phyloP scores from a whole-genome alignment of 2,888 invertebrate genomes.

The Cerastoderma edule region DNA sequence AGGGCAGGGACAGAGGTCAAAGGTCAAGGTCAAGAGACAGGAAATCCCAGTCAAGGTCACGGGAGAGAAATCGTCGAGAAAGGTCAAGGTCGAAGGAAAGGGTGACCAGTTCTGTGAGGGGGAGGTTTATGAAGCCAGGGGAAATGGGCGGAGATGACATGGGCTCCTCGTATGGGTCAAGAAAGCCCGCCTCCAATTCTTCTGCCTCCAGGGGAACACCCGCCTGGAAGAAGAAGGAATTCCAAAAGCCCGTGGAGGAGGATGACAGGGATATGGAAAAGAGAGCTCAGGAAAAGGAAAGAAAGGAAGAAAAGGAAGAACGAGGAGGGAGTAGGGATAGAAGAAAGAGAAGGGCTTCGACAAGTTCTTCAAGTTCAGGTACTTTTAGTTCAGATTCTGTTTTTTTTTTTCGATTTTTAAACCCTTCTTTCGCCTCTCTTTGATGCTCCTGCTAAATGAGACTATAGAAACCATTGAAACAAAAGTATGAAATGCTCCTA shows the following conservation, averaged over 20 bases:
- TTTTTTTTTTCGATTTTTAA: too few species aligned
- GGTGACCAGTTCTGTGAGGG: constrained; percentile 38
- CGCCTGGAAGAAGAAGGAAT: constrained; percentile 72
- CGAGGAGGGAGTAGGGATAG: background rate
- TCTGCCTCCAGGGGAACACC: constrained; percentile 39
- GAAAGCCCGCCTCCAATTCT: constrained; percentile 24
- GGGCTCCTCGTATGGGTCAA: constrained; percentile 6
- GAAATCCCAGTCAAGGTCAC: constrained; percentile 49
- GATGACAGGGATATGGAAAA: constrained; percentile 6
- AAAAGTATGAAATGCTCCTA: too few species aligned
- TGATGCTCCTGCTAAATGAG: too few species aligned
- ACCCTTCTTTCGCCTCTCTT: too few species aligned
- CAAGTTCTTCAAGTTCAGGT: constrained; percentile 50
- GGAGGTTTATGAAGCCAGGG: constrained; percentile 60
- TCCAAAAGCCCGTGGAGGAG: constrained; percentile 53
- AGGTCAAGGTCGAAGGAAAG: constrained; percentile 33
- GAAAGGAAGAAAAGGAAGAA: background rate
- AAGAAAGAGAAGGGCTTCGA: constrained; percentile 25
- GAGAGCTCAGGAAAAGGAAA: constrained; percentile 4
- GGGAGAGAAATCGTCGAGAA: constrained; percentile 1
- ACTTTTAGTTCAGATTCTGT: constrained; percentile 7
- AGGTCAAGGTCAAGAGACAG: constrained; percentile 58
- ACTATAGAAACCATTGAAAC: too few species aligned
- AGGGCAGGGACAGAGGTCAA: constrained; percentile 18
- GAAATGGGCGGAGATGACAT: constrained; percentile 35